Evolutionary conservation across 2,113 vertebrate species (phyloP).

Genomic region (Corythornis cristatus): DNA sequence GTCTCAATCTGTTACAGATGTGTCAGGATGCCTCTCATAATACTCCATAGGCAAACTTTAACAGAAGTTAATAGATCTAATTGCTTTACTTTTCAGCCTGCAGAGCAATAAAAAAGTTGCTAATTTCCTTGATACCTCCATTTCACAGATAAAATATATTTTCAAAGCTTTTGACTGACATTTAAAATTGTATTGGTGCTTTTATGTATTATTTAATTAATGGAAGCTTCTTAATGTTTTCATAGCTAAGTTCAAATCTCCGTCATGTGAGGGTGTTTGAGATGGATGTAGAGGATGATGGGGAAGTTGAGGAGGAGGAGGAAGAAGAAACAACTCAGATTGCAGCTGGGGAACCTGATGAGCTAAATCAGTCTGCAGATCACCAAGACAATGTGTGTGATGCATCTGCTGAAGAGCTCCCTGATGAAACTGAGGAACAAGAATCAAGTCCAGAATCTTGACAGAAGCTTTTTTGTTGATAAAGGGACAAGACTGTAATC

Average conservation of each 20-base stretch:
- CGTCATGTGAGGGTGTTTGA: slow-evolving; percentile 94
- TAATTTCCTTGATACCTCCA: neutral
- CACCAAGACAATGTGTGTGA: neutral
- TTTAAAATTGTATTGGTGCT: neutral
- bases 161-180: neutral
- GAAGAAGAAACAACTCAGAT: slow-evolving; percentile 74
- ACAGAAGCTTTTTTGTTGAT: neutral
- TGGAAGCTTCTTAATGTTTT: neutral
- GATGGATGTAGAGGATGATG: slow-evolving; percentile 97
- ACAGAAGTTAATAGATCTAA: neutral
- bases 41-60: neutral
- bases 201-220: neutral
- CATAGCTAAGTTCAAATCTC: slow-evolving; percentile 91
- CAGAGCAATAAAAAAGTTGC: neutral
- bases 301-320: slow-evolving; percentile 84
- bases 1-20: neutral
- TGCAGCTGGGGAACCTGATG: slow-evolving; percentile 65
- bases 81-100: neutral
- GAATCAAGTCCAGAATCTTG: slow-evolving; percentile 64
- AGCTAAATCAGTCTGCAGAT: slow-evolving; percentile 47
- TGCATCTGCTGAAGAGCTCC: slow-evolving; percentile 17
- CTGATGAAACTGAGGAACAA: slow-evolving; percentile 60
- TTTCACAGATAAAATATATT: neutral
- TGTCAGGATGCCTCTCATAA: neutral
- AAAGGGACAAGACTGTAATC: neutral